Percentiles rank a stretch among this genome's conserved stretches.
Conservation (phyloP, 2,888 invertebrate genomes). For the Pecten maximus region DNA sequence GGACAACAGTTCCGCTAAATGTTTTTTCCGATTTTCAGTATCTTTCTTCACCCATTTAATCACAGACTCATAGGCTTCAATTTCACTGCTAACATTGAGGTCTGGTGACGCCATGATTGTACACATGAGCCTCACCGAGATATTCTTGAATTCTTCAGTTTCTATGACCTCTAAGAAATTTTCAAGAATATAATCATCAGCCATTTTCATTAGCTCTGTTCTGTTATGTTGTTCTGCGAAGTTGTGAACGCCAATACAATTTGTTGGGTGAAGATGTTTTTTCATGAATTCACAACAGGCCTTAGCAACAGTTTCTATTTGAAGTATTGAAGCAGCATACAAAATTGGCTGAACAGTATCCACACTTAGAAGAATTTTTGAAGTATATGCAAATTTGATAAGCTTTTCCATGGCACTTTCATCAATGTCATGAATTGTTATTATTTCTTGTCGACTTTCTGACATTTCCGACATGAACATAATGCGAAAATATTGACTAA, state of each 20-base stretch:
- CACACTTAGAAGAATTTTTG: conserved; percentile 80
- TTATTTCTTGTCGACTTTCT: conserved; percentile 76
- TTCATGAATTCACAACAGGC: conserved; percentile 83
- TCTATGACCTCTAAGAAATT: conserved; percentile 78
- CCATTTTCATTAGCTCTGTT: conserved; percentile 76
- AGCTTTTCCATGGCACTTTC: conserved; percentile 79
- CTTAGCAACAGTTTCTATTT: conserved; percentile 82
- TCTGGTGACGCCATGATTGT: conserved; percentile 76
- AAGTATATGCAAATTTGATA: conserved; percentile 83
- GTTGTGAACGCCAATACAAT: conserved; percentile 82
- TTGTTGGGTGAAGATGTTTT: conserved; percentile 81
- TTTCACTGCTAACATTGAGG: conserved; percentile 77
- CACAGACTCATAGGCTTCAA: conserved; percentile 82
- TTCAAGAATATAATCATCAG: conserved; percentile 79
- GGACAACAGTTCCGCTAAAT: conserved; percentile 77
- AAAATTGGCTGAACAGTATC: conserved; percentile 83
- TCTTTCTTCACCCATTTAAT: conserved; percentile 82
- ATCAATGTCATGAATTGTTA: conserved; percentile 81
- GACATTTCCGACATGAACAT: conserved; percentile 83
- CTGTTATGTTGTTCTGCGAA: conserved; percentile 83
- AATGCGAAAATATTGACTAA: conserved; percentile 83
- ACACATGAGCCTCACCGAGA: conserved; percentile 76
- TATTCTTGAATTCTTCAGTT: conserved; percentile 78
- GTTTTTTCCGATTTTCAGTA: conserved; percentile 69
- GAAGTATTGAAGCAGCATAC: conserved; percentile 83